Percentiles rank a stretch among this genome's conserved stretches.
Conservation (phyloP, 2,888 invertebrate genomes). For the Ramazzottius varieornatus region DNA sequence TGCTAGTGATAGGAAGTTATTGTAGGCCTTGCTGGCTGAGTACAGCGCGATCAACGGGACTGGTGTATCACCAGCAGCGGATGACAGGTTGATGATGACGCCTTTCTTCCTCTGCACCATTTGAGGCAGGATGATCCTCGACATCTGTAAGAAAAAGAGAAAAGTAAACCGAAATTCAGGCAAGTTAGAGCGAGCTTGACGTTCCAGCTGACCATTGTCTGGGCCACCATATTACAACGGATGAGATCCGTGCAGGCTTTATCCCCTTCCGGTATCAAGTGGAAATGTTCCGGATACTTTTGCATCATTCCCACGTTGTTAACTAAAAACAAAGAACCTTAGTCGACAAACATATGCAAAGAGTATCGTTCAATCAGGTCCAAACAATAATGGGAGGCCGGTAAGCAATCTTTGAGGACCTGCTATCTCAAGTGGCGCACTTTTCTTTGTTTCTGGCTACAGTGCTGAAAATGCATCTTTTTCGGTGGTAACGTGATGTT, state of each 20-base stretch:
- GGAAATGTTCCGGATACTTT: conserved; percentile 22
- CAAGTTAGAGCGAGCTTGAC: no score
- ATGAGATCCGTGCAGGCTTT: background rate
- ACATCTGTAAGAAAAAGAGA: conserved; percentile 17
- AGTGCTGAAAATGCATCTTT: no score
- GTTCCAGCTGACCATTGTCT: background rate
- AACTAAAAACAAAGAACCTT: conserved; percentile 16
- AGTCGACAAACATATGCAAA: background rate
- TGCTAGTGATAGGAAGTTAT: background rate
- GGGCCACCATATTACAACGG: background rate
- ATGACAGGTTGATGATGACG: conserved; percentile 25
- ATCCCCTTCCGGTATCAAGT: conserved; percentile 11
- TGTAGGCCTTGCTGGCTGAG: conserved; percentile 22
- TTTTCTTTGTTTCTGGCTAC: no score
- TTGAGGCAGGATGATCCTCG: conserved; percentile 22
- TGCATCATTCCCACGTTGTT: conserved; percentile 28
- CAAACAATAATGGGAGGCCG: background rate
- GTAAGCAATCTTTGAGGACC: no score
- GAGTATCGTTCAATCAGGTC: background rate
- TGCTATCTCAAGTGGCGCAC: no score
- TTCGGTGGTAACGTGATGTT: no score
- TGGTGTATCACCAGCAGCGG: conserved; percentile 19
- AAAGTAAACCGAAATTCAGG: background rate
- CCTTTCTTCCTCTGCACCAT: conserved; percentile 19
- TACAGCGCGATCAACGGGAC: conserved; percentile 22